A percentile compares a stretch with the other conserved stretches of the same genome.
Evolutionary conservation across 92 coral and sea anemone species (phyloP).

Genomic region (Heteractis magnifica): DNA sequence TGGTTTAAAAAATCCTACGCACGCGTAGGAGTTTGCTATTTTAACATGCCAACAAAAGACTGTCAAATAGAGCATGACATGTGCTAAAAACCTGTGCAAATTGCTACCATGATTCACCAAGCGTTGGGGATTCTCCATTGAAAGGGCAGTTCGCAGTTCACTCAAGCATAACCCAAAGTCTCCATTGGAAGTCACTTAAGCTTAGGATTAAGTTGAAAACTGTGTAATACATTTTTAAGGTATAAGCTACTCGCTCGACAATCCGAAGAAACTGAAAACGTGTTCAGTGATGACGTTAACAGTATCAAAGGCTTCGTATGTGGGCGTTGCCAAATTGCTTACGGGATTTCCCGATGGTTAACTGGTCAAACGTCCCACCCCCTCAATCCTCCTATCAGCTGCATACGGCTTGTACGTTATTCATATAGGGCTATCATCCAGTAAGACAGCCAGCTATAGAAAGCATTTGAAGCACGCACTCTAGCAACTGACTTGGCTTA

Average conservation of each 20-base stretch:
- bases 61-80: neutral
- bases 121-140: neutral
- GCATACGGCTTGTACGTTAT: neutral
- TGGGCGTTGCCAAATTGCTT: neutral
- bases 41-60: neutral
- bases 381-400: neutral
- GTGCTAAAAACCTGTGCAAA: neutral
- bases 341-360: neutral
- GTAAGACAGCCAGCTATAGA: neutral
- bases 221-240: neutral
- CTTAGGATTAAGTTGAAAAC: neutral
- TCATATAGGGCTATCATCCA: neutral
- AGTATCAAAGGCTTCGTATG: neutral
- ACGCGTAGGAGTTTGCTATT: neutral
- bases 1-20: constrained; percentile 6
- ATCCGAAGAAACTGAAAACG: neutral
- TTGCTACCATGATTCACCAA: neutral
- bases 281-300: neutral
- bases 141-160: neutral
- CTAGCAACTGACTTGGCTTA: neutral
- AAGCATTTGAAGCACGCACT: neutral
- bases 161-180: neutral
- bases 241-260: neutral
- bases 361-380: neutral
- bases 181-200: no score